Conservation (phyloP, 1,140 invertebrate species). For the Ceratina calcarata region DNA sequence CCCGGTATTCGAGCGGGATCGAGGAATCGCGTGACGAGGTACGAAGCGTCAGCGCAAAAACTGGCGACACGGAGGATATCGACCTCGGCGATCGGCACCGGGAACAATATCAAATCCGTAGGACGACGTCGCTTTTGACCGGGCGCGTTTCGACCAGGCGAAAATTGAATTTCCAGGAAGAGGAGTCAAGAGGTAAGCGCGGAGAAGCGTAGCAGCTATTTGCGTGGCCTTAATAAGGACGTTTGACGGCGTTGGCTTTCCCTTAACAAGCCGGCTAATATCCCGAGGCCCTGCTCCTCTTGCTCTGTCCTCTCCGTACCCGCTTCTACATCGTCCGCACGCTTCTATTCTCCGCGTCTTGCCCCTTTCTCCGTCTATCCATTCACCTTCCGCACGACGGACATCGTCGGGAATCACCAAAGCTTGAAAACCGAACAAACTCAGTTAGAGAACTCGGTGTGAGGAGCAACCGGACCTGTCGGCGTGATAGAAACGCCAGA, state of each 20-base stretch:
- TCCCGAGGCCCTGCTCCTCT: conserved; percentile 65
- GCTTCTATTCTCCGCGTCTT: conserved; percentile 2
- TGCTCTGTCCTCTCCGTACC: conserved; percentile 15
- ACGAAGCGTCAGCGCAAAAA: conserved; percentile 18
- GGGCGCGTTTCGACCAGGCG: conserved; percentile 59
- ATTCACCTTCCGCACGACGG: conserved; percentile 61
- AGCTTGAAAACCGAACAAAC: conserved; percentile 78
- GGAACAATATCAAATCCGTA: conserved; percentile 40
- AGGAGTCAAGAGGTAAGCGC: conserved; percentile 38
- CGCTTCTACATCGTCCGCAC: background rate
- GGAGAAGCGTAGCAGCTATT: conserved; percentile 54
- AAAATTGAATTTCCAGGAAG: conserved; percentile 66
- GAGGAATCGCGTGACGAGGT: background rate
- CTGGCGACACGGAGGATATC: conserved; percentile 2
- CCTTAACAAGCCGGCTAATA: conserved; percentile 74
- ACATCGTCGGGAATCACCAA: conserved; percentile 71
- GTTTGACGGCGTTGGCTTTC: conserved; percentile 64
- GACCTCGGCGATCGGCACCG: conserved; percentile 15
- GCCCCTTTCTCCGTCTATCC: conserved; percentile 5
- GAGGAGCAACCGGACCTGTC: conserved; percentile 35
- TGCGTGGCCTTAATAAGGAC: conserved; percentile 69
- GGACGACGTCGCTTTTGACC: conserved; percentile 59
- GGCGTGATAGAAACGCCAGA: conserved; percentile 41
- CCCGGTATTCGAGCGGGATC: background rate
- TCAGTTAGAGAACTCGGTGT: conserved; percentile 72